phyloP scores from a whole-genome alignment of 2,113 vertebrate species.

The Corvus cornix region DNA sequence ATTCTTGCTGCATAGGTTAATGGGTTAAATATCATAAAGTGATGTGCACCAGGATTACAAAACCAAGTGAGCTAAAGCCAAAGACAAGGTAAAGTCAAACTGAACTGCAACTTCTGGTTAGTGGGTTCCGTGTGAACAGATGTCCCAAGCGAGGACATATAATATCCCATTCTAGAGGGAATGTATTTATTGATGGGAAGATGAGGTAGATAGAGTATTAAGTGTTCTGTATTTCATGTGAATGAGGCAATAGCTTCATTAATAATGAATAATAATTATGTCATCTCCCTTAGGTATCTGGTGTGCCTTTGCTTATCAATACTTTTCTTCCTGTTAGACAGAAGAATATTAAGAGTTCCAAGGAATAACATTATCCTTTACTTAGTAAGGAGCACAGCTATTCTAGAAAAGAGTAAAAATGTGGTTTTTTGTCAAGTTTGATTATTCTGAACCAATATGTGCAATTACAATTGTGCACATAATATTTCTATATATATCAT shows the following conservation, averaged over 20 bases:
- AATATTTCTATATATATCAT: neutral
- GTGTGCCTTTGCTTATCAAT: constrained; percentile 29
- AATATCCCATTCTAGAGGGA: neutral
- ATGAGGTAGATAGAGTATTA: constrained; percentile 63
- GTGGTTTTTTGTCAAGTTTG: neutral
- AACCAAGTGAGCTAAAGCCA: neutral
- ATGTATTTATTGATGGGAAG: constrained; percentile 52
- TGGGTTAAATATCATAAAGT: neutral
- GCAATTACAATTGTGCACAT: neutral
- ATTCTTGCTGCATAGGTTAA: neutral
- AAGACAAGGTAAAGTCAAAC: constrained; percentile 39
- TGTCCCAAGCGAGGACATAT: neutral
- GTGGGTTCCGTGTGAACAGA: neutral
- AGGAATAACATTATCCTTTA: neutral
- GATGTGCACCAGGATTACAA: neutral
- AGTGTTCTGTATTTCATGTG: constrained; percentile 69
- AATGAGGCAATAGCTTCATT: constrained; percentile 68
- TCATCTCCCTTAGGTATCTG: constrained; percentile 36
- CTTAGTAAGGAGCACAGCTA: neutral
- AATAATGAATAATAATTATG: constrained; percentile 76
- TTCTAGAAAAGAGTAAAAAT: neutral
- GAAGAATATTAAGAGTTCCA: neutral
- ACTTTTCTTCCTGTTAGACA: constrained; percentile 17
- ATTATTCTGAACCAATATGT: neutral
- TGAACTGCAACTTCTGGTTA: constrained; percentile 9